phyloP scores from a whole-genome alignment of 2,113 vertebrate species.

The Gymnobelideus leadbeateri region DNA sequence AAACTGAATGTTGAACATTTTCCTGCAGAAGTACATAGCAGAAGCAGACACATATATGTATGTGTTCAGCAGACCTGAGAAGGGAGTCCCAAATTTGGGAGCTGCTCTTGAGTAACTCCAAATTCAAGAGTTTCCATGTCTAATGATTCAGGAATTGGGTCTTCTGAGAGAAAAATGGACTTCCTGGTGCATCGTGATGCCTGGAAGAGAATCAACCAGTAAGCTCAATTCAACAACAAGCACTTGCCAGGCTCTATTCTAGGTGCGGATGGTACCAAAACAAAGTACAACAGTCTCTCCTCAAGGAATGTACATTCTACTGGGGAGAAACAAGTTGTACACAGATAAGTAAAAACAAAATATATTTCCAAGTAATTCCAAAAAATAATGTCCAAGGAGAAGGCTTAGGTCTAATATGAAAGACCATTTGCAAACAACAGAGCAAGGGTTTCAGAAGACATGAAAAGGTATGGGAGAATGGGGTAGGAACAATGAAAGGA shows the following conservation, averaged over 20 bases:
- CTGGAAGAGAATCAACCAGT: background rate
- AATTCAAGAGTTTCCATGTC: background rate
- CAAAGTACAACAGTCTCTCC: background rate
- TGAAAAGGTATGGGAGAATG: background rate
- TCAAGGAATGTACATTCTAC: background rate
- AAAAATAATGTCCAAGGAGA: background rate
- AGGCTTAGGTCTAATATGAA: background rate
- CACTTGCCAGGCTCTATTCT: too few relatives aligned
- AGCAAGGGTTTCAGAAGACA: background rate
- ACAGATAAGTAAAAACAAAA: background rate
- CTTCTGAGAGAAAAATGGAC: background rate
- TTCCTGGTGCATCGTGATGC: background rate
- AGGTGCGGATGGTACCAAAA: background rate
- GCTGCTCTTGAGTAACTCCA: background rate
- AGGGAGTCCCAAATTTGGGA: background rate
- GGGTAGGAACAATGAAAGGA: background rate
- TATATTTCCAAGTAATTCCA: background rate
- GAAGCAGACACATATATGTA: background rate
- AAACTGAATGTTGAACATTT: background rate
- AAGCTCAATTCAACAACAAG: background rate
- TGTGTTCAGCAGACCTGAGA: background rate
- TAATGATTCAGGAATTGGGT: background rate
- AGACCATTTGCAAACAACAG: background rate
- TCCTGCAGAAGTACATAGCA: background rate
- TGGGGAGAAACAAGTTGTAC: background rate